These are phyloP conservation scores for Dendrophyllia cribrosa DNA, from an alignment of 64 coral and sea anemone species.

Conservation along the genomic window DNA sequence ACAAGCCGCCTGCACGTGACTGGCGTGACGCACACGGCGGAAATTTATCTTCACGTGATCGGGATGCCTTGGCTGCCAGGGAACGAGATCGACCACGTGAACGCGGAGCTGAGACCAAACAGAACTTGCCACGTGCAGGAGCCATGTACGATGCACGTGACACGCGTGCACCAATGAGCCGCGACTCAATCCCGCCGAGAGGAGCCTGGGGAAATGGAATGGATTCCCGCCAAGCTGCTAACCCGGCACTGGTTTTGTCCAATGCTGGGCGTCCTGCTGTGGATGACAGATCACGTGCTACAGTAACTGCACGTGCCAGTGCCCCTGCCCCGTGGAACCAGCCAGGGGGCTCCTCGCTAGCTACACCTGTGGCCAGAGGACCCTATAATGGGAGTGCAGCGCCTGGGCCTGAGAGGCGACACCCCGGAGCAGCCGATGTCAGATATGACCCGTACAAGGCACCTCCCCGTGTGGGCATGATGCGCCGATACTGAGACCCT, in stretches of 20 bases:
- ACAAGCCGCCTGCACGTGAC: slow-evolving; percentile 73
- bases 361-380: slow-evolving; percentile 46
- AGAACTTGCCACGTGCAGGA: slow-evolving; percentile 53
- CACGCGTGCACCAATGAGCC: slow-evolving; percentile 58
- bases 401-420: slow-evolving; percentile 79
- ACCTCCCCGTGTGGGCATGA: slow-evolving; percentile 61
- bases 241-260: slow-evolving; percentile 51
- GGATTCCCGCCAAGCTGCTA: slow-evolving; percentile 25
- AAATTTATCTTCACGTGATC: slow-evolving; percentile 54
- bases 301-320: slow-evolving; percentile 28
- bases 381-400: slow-evolving; percentile 60
- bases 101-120: slow-evolving; percentile 52
- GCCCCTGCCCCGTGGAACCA: slow-evolving; percentile 66
- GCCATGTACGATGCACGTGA: slow-evolving; percentile 81
- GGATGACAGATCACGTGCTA: slow-evolving; percentile 86
- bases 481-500: slow-evolving; percentile 75
- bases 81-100: slow-evolving; percentile 71
- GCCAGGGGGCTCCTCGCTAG: slow-evolving; percentile 20
- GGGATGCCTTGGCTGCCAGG: slow-evolving; percentile 70
- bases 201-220: slow-evolving; percentile 79
- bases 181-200: slow-evolving; percentile 76
- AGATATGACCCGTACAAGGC: slow-evolving; percentile 91
- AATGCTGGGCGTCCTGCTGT: slow-evolving; percentile 41
- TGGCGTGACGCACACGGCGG: slow-evolving; percentile 76
- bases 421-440: slow-evolving; percentile 69